Base-by-base conservation (phyloP, 2,888 invertebrate genomes). In the Melanostoma scalare region DNA sequence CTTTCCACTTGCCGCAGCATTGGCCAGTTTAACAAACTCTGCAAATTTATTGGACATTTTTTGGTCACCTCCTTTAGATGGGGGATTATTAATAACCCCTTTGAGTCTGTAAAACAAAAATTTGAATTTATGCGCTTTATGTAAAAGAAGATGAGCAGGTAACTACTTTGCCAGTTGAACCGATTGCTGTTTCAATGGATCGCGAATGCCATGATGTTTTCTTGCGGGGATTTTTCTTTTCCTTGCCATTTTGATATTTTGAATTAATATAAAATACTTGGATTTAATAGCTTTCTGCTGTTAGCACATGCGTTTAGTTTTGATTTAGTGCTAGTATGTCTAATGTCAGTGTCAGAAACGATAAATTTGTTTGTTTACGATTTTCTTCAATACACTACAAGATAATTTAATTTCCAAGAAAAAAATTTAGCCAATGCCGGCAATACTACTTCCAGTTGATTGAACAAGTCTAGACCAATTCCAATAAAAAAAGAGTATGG, bases 201-300 rank as follows among this genome's bases (percentile, higher is more conserved):
- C 96, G 88, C 95, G 95, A 1, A 96, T 93, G 31, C 95, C 96
- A 84, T 93, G 93, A 88, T 96, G 96, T 90, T 96, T 96, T 86
- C 95, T 94, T 35, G 95, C 95, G 35, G 96, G 96, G 88, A 96
- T 96, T 93, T 96, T 96, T 58, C 96, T 87, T 86, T 88, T 90
- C 20, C 88, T 87, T 2, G 87, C 89, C 90, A 90, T 90, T 92
- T 56, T 94, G 94, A 94, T 3, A 33, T 44, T 46, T 20, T 31
- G 10, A 33, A 2, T 42, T 44, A 42, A 6, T 4, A 6, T 10
- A 1, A 20, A 20, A 36, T 20, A 9, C 0, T 5, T 10, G 6
- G n/a, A 8, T 33, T 6, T 10, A 9, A 1, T 20, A 20, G 20
- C 20, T 20, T 20, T 20, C 20, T 20, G 20, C 20, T 20, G 20